These are phyloP conservation scores for Tribolium castaneum DNA, from an alignment of 1,140 invertebrate species.

Conservation along the genomic window DNA sequence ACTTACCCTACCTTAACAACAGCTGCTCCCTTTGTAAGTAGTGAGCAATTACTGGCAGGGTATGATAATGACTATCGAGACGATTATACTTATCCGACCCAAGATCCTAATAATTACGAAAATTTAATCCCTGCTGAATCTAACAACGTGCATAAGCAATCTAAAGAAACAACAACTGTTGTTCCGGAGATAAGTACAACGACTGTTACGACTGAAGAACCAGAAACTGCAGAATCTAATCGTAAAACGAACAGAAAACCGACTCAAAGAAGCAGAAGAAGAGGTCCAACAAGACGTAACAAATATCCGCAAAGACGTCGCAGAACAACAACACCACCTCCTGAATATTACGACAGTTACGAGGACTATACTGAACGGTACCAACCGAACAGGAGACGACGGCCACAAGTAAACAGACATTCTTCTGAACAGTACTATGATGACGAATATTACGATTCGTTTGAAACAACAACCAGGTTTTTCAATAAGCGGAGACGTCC, in stretches of 20 bases:
- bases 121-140: slow-evolving; percentile 23
- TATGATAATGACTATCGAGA: slow-evolving; percentile 13
- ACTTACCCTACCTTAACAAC: slow-evolving; percentile 27
- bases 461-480: slow-evolving; percentile 14
- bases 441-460: slow-evolving; percentile 22
- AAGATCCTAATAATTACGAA: slow-evolving; percentile 5
- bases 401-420: neutral
- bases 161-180: slow-evolving; percentile 4
- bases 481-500: neutral
- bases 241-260: neutral
- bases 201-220: neutral
- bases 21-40: slow-evolving; percentile 3
- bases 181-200: neutral
- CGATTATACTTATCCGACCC: neutral
- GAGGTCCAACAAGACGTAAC: neutral
- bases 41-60: neutral
- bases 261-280: neutral
- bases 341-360: slow-evolving; percentile 32
- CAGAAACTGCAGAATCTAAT: neutral
- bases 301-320: slow-evolving; percentile 22
- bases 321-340: slow-evolving; percentile 8
- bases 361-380: slow-evolving; percentile 25
- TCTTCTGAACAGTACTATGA: neutral
- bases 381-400: slow-evolving; percentile 13
- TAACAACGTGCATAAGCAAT: slow-evolving; percentile 15